Evolutionary conservation across 2,797 vertebrate species (phyloP).

Genomic region (Vultur gryphus): DNA sequence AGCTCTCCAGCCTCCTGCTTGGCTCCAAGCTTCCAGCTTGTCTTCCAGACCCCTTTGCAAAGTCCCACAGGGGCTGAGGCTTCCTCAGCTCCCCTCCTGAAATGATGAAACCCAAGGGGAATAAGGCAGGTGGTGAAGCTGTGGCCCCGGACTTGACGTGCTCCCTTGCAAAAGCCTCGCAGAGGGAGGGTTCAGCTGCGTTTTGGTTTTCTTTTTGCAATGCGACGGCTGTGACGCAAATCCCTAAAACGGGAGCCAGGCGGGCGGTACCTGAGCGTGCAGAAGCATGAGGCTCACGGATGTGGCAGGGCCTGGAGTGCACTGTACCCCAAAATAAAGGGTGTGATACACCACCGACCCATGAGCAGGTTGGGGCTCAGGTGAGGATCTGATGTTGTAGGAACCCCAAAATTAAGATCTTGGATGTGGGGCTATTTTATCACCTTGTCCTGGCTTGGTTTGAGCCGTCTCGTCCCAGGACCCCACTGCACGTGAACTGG

Average conservation of each 20-base stretch:
- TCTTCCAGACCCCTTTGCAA: not conserved
- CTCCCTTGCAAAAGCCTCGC: not conserved
- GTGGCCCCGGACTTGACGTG: rapidly evolving
- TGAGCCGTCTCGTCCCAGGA: not conserved
- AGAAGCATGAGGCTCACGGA: not conserved
- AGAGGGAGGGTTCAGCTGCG: not conserved
- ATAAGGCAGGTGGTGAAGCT: not conserved
- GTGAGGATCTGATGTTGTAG: not conserved
- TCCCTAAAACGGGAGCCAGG: not conserved
- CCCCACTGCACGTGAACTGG: not conserved
- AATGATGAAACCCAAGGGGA: not conserved
- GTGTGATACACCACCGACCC: rapidly evolving
- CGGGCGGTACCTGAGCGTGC: rapidly evolving
- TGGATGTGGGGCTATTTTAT: not conserved
- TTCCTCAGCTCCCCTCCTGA: not conserved
- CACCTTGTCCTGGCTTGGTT: not conserved
- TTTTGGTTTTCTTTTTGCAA: not conserved
- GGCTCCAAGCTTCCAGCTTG: not conserved
- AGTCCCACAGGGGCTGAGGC: not conserved
- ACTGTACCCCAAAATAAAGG: not conserved
- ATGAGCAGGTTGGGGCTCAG: not conserved
- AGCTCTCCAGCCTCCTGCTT: not conserved
- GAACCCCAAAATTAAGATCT: not conserved
- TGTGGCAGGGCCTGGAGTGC: not conserved
- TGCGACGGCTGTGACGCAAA: not conserved